These are phyloP conservation scores for Linurgus olivaceus DNA, from an alignment of 2,797 vertebrate genomes.

Conservation along the genomic window DNA sequence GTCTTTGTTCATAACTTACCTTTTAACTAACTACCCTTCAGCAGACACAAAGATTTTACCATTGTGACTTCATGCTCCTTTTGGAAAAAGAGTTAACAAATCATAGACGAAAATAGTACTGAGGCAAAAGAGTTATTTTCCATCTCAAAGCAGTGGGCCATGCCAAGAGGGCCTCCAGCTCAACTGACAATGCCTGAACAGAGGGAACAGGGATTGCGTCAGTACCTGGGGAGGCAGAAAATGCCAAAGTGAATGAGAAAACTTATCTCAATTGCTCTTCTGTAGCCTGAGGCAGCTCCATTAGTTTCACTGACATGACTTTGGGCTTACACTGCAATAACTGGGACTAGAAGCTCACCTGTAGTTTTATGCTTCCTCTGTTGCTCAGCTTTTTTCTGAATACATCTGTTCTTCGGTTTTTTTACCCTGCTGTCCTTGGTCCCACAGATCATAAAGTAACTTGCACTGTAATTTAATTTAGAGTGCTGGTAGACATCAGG, in stretches of 20 bases:
- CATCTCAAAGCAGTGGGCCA: background rate
- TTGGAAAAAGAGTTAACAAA: background rate
- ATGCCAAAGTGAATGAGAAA: background rate
- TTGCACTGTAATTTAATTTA: background rate
- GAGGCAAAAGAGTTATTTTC: background rate
- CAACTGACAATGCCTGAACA: background rate
- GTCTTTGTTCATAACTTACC: background rate
- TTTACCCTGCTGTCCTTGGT: background rate
- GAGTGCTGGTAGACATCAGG: background rate
- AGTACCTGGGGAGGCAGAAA: background rate
- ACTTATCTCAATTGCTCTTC: background rate
- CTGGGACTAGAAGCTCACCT: background rate
- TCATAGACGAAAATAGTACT: background rate
- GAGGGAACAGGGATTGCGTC: background rate
- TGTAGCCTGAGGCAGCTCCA: background rate
- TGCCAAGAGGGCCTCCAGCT: background rate
- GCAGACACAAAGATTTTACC: background rate
- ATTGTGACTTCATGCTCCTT: background rate
- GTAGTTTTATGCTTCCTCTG: background rate
- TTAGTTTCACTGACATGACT: background rate
- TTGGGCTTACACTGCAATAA: background rate
- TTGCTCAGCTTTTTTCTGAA: background rate
- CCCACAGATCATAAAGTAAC: background rate
- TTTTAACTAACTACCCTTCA: background rate
- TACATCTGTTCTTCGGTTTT: background rate